phyloP scores from a whole-genome alignment of 1,140 invertebrate species.

The Camponotus floridanus region DNA sequence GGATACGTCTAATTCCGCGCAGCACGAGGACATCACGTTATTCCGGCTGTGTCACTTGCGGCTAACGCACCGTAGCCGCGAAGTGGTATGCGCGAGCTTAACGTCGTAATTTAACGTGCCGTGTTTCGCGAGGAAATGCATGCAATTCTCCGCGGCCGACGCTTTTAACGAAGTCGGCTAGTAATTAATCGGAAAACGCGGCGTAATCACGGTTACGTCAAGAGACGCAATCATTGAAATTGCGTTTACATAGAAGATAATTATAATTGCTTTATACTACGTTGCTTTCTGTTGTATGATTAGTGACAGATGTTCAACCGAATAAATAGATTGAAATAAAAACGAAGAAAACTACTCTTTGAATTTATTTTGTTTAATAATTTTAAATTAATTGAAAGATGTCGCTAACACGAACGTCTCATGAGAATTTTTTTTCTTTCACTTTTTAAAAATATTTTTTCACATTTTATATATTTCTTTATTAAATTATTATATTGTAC shows the following conservation, averaged over 20 bases:
- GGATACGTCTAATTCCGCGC: constrained; percentile 41
- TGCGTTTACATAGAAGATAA: constrained; percentile 21
- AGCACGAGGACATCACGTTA: constrained; percentile 30
- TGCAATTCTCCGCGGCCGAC: constrained; percentile 24
- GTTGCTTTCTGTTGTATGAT: background rate
- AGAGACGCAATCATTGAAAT: constrained; percentile 32
- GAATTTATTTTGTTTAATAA: background rate
- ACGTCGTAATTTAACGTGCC: constrained; percentile 47
- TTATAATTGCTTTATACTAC: background rate
- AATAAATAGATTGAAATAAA: constrained; percentile 2
- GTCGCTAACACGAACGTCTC: background rate
- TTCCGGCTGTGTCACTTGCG: constrained; percentile 27
- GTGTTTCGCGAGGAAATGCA: constrained; percentile 23
- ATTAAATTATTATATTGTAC: background rate
- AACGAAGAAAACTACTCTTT: background rate
- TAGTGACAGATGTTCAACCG: background rate
- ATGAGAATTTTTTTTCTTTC: background rate
- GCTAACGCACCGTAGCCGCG: constrained; percentile 42
- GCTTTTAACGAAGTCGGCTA: constrained; percentile 52
- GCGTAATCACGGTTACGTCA: constrained; percentile 20
- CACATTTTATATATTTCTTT: too few relatives aligned
- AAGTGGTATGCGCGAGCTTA: constrained; percentile 46
- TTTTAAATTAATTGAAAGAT: background rate
- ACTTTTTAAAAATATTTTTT: background rate
- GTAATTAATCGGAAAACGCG: constrained; percentile 55